Evolutionary conservation across 1,140 invertebrate species (phyloP), one percentile per base, ranked within the genome.

Genomic region (Bursaphelenchus mucronatus): DNA sequence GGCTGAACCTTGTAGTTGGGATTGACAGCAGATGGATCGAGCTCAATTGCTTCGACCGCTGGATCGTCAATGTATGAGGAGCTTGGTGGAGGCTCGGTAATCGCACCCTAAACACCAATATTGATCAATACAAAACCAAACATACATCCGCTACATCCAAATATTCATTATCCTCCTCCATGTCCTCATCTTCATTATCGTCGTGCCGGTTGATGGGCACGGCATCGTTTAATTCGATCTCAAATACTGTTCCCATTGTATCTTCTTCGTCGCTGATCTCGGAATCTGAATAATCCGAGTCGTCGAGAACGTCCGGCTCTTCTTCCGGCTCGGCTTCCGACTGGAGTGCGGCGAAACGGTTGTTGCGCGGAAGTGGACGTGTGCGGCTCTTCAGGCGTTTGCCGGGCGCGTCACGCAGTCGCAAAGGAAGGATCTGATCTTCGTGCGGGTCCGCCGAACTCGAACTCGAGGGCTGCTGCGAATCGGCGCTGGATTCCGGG

Each of bases 51-150:
- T 65, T 76, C 75, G 13, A 76, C 41, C 9, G 51, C 61, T 40
- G 73, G 73, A 52, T 76, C 74, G 19, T 76, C 71, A 17, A 76
- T 74, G 50, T 76, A 79, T 10, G 79, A 81, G 19, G 76, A 79
- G 46, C 75, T 76, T 15, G 78, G 78, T 10, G 76, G 79, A 47
- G 76, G 76, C 30, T 62, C 73, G 10, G 53, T 55, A 15, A 79
- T 79, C 59, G 51, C 50, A 46, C 78, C 76, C 76, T 78, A 58
- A 56, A 79, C 67, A 62, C 44, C n/a, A 49, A 61, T 69, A 9
- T 55, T 61, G 5, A n/a, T 47, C 13, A 13, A 69, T 1, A 10
- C 8, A 55, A 40, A 15, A 4, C 0, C 39, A 53, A 57, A 49
- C 63, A 68, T 74, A 76, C 75, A 62, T 78, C 76, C 5, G 66